Evolutionary conservation across 2,113 vertebrate genomes (phyloP), one percentile per base, ranked within the genome.

Genomic region (Octodon degus): DNA sequence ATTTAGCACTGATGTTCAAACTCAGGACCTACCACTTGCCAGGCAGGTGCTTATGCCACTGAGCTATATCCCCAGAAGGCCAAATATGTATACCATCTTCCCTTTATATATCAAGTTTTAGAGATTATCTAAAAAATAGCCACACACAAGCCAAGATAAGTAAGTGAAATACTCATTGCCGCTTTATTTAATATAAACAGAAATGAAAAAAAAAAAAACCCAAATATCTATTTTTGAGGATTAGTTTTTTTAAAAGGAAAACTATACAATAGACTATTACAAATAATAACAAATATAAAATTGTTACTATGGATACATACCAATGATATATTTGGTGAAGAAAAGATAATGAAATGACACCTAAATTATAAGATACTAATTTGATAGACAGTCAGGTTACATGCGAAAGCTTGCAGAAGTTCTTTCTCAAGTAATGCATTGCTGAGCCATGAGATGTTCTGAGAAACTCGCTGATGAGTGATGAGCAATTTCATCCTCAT

Each of bases 141-240:
- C 25, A 86, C 14, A 67, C 1, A 43, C 2, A 84, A 93, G 74
- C 10, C 20, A 79, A 83, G 1, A 22, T 12, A 0, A 27, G 11
- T 19, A 62, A 27, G 12, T 55, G n/a, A 84, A 58, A 37, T 9
- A 25, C 2, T 67, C 12, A 24, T 20, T 63, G 19, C 8, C 62
- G 30, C 32, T 86, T 96, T 81, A 74, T 32, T 77, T 92, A 89
- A 47, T 5, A 5, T 55, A 72, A 89, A 30, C 5, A 58, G 8
- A 50, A 85, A 47, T 63, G 34, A 40, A 43, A 63, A 96, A 90
- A 40, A 43, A 63, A 96, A 90, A 8, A 62, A 55, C 53, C 27
- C 70, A 32, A 50, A 70, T 30, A 68, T 68, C 32, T 94, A 19
- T 27, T 55, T 19, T 40, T n/a, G 65, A 91, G 47, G 40, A 79